Base-by-base conservation (phyloP, 2,797 vertebrate species). In the Microhierax caerulescens region DNA sequence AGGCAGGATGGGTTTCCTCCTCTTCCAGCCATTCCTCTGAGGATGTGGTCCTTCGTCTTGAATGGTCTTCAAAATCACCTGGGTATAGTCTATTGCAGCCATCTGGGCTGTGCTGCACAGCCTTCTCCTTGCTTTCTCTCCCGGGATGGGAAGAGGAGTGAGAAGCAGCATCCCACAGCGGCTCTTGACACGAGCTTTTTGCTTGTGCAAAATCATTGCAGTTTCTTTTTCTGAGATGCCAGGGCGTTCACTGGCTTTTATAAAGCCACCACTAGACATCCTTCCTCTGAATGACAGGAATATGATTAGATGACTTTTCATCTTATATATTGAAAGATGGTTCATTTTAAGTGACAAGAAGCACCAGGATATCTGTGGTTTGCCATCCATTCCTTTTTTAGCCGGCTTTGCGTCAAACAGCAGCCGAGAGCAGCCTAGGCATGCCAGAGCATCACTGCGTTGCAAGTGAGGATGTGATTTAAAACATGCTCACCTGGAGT, bases 321-420 rank as follows among this genome's bases (percentile, higher is more conserved):
- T 89, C 84, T 47, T 70, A 15, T 21, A 2, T 75, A 57, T 78
- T 3, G 0, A 77, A 86, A 85, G 59, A 47, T 36, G 36, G 69
- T 84, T 92, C 45, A 63, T 88, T 88, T 69, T 83, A 74, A 93
- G 80, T 61, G 90, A 84, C 43, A 83, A 47, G 68, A 65, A 88
- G 39, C 20, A 0, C 54, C 7, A 4, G 34, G 34, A 34, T 90
- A 67, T 73, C 51, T 60, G 10, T 37, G 61, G 25, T 76, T 94
- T 84, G 69, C 65, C 61, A 72, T 92, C 37, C 36, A 2, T 68
- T 63, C 61, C 32, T 65, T 85, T 94, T 88, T 82, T 73, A 91
- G 67, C 37, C 5, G 3, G 3, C 73, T 94, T 82, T 1, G 10
- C 67, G 25, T 91, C 74, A 65, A 48, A 56, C 13, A 27, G 64